Evolutionary conservation across 1,140 invertebrate genomes (phyloP).

Genomic region (Drosophila lini): DNA sequence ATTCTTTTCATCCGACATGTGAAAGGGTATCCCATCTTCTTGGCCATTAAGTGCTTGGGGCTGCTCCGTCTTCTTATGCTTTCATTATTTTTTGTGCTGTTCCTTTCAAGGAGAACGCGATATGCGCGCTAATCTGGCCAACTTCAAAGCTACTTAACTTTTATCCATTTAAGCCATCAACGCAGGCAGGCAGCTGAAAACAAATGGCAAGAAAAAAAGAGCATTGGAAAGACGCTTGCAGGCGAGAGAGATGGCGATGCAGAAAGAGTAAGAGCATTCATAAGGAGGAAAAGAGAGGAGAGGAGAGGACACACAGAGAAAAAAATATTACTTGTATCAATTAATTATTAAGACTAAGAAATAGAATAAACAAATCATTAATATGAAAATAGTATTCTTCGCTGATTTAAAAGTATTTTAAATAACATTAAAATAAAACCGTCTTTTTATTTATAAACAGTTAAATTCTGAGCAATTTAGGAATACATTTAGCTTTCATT

Average conservation of each 20-base stretch:
- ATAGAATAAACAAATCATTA: not conserved
- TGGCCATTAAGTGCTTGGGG: constrained; percentile 6
- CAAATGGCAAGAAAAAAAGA: constrained; percentile 67
- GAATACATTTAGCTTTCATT: too few species aligned
- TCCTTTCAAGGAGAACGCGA: constrained; percentile 58
- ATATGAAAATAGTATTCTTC: too few species aligned
- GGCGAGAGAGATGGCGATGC: not conserved
- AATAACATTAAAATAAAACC: too few species aligned
- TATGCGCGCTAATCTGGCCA: constrained; percentile 78
- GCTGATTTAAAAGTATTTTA: too few species aligned
- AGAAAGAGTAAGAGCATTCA: not conserved
- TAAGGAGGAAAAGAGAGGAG: not conserved
- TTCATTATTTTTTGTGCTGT: constrained; percentile 47
- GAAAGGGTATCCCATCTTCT: constrained; percentile 53
- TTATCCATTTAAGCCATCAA: constrained; percentile 81
- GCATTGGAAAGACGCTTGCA: constrained; percentile 45
- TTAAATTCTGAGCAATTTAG: not conserved
- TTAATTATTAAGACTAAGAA: too few species aligned
- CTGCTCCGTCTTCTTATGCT: constrained; percentile 40
- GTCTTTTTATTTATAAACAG: too few species aligned
- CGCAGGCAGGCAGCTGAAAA: constrained; percentile 62
- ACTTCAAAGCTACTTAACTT: constrained; percentile 82
- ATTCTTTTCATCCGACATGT: not conserved
- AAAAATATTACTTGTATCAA: too few species aligned
- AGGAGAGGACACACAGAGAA: not conserved